These are phyloP conservation scores for Anseranas semipalmata DNA, from an alignment of 2,113 vertebrate genomes.

Conservation along the genomic window DNA sequence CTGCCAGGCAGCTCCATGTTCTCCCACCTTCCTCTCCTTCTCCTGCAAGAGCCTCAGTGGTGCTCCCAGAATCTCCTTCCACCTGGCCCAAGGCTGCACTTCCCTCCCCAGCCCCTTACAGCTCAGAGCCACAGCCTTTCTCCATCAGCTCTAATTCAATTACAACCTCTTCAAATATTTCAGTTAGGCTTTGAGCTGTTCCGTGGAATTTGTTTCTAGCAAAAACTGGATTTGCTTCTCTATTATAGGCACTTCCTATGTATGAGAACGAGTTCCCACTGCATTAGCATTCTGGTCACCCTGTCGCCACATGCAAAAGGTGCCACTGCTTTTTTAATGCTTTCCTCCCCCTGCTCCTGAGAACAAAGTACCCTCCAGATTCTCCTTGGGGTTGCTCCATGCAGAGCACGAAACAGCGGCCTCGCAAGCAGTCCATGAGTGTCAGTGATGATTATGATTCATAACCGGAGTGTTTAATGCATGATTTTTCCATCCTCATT, in stretches of 20 bases:
- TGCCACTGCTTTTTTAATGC: not conserved
- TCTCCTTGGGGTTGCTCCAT: not conserved
- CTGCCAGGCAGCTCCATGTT: not conserved
- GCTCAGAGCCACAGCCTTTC: not conserved
- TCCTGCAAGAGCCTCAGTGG: not conserved
- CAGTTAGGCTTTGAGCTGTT: not conserved
- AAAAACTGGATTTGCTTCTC: not conserved
- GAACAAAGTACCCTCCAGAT: not conserved
- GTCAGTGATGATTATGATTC: not conserved
- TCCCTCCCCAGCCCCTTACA: not conserved
- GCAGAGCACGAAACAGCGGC: not conserved
- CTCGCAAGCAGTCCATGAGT: fast-evolving
- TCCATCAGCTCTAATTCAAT: not conserved
- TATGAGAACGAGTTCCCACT: not conserved
- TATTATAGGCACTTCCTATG: not conserved
- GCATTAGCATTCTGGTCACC: not conserved
- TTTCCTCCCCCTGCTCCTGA: not conserved
- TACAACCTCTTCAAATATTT: not conserved
- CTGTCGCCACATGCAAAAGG: not conserved
- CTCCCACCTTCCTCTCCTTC: not conserved
- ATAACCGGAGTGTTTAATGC: fast-evolving
- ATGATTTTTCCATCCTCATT: not conserved
- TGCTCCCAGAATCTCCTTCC: not conserved
- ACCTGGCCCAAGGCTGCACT: not conserved
- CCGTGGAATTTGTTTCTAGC: not conserved